A percentile compares a stretch with the other conserved stretches of the same genome.
Conservation (phyloP, 2,888 invertebrate genomes). For the Drosophila gaucha region DNA sequence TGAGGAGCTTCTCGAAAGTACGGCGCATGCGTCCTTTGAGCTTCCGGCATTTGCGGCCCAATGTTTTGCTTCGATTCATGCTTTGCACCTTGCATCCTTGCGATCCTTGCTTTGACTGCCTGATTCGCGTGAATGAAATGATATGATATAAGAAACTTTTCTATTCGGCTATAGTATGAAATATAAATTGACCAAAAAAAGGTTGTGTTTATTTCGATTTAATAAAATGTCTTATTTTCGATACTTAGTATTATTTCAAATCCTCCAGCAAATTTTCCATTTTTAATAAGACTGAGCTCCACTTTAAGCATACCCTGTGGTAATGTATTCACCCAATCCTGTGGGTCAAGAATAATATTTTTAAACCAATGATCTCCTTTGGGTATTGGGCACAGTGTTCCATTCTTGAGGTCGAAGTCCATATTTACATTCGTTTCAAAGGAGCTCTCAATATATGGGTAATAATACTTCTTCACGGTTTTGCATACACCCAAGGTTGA, state of each 20-base stretch:
- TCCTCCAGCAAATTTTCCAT: constrained; percentile 37
- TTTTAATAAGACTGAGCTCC: constrained; percentile 34
- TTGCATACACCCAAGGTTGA: constrained; percentile 45
- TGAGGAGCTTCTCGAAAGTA: constrained; percentile 21
- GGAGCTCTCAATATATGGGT: constrained; percentile 44
- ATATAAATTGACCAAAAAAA: too few species aligned
- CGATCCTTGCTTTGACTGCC: constrained; percentile 38
- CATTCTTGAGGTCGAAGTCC: constrained; percentile 53
- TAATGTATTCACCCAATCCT: constrained; percentile 55
- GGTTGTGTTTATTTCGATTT: not conserved
- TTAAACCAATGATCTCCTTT: constrained; percentile 57
- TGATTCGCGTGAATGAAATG: constrained; percentile 57
- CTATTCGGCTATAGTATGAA: too few species aligned
- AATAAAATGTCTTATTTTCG: constrained; percentile 15
- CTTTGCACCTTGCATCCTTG: constrained; percentile 44
- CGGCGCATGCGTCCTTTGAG: constrained; percentile 49
- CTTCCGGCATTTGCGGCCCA: constrained; percentile 65
- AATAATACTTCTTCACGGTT: constrained; percentile 43
- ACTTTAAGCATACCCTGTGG: constrained; percentile 56
- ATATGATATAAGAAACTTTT: too few species aligned
- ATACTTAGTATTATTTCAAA: constrained; percentile 35
- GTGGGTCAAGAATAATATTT: constrained; percentile 42
- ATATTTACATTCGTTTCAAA: constrained; percentile 42
- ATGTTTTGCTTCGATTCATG: constrained; percentile 58
- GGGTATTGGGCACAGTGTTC: constrained; percentile 55